Evolutionary conservation across 37 sponge, comb jelly and placozoan species (phyloP).

Genomic region (Dysidea cf. avara): DNA sequence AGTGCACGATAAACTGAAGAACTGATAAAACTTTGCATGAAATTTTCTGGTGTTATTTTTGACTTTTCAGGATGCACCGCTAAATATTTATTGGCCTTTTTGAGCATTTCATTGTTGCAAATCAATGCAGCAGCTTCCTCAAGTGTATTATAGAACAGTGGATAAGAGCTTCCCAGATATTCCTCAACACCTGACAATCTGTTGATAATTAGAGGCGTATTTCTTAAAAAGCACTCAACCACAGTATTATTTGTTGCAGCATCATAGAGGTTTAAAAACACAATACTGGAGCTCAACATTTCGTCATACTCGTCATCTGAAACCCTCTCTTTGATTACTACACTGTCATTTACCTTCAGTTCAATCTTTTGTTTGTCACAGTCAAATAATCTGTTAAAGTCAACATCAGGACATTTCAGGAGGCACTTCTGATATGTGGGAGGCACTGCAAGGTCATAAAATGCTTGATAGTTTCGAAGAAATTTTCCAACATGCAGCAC

Average conservation of each 20-base stretch:
- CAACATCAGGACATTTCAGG: constrained; percentile 41
- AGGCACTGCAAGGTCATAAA: constrained; percentile 45
- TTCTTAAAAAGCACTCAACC: constrained; percentile 44
- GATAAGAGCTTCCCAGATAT: constrained; percentile 50
- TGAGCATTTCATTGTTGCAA: constrained; percentile 18
- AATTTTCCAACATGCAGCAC: constrained; percentile 52
- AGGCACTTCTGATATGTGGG: constrained; percentile 25
- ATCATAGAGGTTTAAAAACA: constrained; percentile 57
- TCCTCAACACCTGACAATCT: constrained; percentile 58
- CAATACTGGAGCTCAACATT: constrained; percentile 46
- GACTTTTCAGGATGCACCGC: neutral
- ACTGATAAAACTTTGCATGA: constrained; percentile 19
- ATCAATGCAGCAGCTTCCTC: constrained; percentile 44
- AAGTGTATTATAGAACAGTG: constrained; percentile 52
- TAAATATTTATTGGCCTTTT: constrained; percentile 26
- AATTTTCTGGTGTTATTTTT: constrained; percentile 12
- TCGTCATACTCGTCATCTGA: constrained; percentile 51
- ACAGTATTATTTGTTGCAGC: constrained; percentile 51
- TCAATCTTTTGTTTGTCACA: constrained; percentile 1
- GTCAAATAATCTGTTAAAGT: constrained; percentile 29
- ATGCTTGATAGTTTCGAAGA: constrained; percentile 45
- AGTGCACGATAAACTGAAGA: constrained; percentile 47
- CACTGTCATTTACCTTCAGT: constrained; percentile 31
- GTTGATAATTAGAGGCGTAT: constrained; percentile 57
- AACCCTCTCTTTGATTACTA: constrained; percentile 32